Evolutionary conservation across 2,113 vertebrate species (phyloP), one percentile per base, ranked within the genome.

Genomic region (Triplophysa tibetana): DNA sequence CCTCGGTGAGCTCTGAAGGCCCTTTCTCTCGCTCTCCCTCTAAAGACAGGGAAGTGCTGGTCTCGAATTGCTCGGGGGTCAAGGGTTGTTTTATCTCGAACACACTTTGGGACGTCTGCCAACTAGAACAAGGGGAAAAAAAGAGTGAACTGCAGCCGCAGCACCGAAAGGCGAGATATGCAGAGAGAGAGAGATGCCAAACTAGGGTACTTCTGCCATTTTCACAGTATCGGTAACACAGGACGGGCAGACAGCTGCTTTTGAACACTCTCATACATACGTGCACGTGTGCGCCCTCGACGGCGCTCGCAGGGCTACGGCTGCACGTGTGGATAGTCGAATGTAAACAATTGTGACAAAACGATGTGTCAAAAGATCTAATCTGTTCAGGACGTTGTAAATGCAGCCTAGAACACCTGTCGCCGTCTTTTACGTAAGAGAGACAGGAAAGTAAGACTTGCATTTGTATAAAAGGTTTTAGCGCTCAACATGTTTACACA

Each of bases 21-120:
- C 69, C 2, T 11, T 77, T 67, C 64, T 83, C 75, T 50, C 70
- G 26, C 60, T 69, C 83, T 24, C 56, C 80, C 82, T 85, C 24
- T 26, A 48, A 63, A 70, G 82, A 87, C 73, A 75, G 78, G 87
- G 77, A 88, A 87, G 83, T 58, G 75, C 77, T 62, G 66, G 79
- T 74, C 70, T 89, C 85, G 60, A 78, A 88, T 79, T 86, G 85
- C 79, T 78, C 82, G 64, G 58, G 78, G 90, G 88, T 91, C 87
- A 90, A 88, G 87, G 86, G 89, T 88, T 88, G 86, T 83, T 86
- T 90, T 86, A 88, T 89, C 84, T 90, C 85, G 82, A 88, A 83
- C 87, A 85, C 88, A 88, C 90, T 90, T 88, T 89, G 89, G 90
- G 89, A 88, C 72, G 33, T 65, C 70, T 67, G 88, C 89, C 90